Conservation (phyloP, 2,888 invertebrate genomes). For the Gari tellinella region DNA sequence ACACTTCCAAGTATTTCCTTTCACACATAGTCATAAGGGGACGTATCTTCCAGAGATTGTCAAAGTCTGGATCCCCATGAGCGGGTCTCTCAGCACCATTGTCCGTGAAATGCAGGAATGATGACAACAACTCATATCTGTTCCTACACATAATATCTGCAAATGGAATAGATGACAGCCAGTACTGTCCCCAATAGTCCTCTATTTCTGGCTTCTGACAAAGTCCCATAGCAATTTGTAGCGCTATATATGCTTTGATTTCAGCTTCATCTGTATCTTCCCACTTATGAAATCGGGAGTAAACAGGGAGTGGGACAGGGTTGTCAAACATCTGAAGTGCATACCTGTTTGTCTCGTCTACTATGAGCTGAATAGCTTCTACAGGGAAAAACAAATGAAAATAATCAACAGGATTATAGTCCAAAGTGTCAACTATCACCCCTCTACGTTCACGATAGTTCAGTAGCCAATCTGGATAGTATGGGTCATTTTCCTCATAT, state of each 20-base stretch:
- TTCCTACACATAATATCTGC: slow-evolving; percentile 5
- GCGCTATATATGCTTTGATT: slow-evolving; percentile 32
- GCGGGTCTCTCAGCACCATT: neutral
- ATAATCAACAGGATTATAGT: slow-evolving; percentile 32
- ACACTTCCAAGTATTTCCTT: neutral
- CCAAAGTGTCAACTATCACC: slow-evolving; percentile 21
- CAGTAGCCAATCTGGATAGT: slow-evolving; percentile 16
- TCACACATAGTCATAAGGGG: neutral
- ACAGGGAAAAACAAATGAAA: slow-evolving; percentile 31
- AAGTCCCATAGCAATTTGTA: slow-evolving; percentile 30
- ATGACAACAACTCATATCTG: slow-evolving; percentile 13
- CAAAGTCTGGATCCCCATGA: no score
- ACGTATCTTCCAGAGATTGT: slow-evolving; percentile 26
- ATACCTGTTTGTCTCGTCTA: slow-evolving; percentile 38
- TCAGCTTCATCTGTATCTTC: slow-evolving; percentile 18
- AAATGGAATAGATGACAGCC: slow-evolving; percentile 9
- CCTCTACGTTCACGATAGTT: slow-evolving; percentile 5
- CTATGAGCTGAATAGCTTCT: slow-evolving; percentile 32
- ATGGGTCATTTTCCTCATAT: slow-evolving; percentile 20
- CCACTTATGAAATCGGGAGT: slow-evolving; percentile 15
- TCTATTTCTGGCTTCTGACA: slow-evolving; percentile 11
- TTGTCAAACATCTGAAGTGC: slow-evolving; percentile 29
- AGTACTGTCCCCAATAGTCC: slow-evolving; percentile 27
- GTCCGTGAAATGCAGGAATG: slow-evolving; percentile 26
- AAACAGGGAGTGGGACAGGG: slow-evolving; percentile 3